phyloP scores from a whole-genome alignment of 1,140 invertebrate species.

The Myzus persicae region DNA sequence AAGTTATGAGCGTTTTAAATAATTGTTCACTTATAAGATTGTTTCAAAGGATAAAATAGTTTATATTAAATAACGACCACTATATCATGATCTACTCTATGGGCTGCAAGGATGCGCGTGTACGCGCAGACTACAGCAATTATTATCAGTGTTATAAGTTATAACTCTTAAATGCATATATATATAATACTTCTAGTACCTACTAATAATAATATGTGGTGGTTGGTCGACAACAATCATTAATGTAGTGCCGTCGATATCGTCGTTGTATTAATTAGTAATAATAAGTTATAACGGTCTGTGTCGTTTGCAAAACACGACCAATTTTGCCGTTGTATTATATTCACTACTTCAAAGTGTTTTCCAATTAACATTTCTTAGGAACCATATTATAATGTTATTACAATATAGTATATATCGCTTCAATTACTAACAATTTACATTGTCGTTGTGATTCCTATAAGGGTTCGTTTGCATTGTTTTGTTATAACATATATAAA shows the following conservation, averaged over 20 bases:
- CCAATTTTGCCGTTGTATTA: neutral
- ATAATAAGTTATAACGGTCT: neutral
- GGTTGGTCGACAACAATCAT: neutral
- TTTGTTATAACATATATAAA: neutral
- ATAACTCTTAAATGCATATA: neutral
- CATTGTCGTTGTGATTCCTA: neutral
- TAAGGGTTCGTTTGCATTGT: neutral
- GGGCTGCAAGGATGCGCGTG: too few relatives aligned
- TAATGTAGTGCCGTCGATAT: neutral
- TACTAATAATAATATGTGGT: neutral
- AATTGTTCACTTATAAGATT: neutral
- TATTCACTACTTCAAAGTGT: neutral
- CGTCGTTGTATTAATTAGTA: neutral
- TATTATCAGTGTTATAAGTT: too few relatives aligned
- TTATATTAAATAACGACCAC: neutral
- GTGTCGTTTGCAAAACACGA: neutral
- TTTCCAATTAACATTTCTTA: slow-evolving; percentile 10
- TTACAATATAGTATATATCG: neutral
- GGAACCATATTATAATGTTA: neutral
- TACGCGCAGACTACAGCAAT: neutral
- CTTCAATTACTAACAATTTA: neutral
- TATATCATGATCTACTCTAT: neutral
- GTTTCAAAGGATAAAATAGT: neutral
- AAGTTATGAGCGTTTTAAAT: too few relatives aligned
- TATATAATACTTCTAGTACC: too few relatives aligned